A percentile compares a stretch with the other conserved stretches of the same genome.
Conservation (phyloP, 2,113 vertebrate species). For the Paramormyrops kingsleyae region DNA sequence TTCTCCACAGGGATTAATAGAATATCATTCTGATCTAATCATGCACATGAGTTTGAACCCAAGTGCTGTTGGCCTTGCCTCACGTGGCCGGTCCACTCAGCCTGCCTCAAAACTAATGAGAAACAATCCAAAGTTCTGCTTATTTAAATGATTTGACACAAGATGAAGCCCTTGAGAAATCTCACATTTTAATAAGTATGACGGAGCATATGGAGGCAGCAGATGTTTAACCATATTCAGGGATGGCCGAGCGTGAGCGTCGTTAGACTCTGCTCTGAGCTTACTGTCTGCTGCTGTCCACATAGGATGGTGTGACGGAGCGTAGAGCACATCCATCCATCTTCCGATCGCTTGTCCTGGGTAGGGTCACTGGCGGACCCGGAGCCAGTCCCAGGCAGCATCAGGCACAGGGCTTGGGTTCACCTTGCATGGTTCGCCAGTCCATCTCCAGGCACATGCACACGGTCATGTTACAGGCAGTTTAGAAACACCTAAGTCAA, state of each 20-base stretch:
- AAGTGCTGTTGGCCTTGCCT: neutral
- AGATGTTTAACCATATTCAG: conserved; percentile 5
- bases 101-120: neutral
- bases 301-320: neutral
- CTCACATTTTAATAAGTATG: conserved; percentile 4
- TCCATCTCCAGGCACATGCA: neutral
- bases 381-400: neutral
- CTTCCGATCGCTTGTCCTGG: neutral
- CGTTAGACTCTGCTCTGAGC: neutral
- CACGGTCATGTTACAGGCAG: neutral
- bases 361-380: neutral
- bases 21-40: neutral
- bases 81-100: neutral
- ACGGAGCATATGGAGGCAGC: neutral
- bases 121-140: neutral
- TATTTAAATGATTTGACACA: neutral
- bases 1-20: neutral
- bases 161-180: neutral
- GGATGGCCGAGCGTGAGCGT: neutral
- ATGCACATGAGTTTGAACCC: neutral
- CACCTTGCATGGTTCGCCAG: neutral
- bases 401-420: neutral
- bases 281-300: neutral
- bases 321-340: neutral
- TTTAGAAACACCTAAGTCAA: neutral